Evolutionary conservation across 2,888 invertebrate species (phyloP).

Genomic region (Geotrupes spiniger): DNA sequence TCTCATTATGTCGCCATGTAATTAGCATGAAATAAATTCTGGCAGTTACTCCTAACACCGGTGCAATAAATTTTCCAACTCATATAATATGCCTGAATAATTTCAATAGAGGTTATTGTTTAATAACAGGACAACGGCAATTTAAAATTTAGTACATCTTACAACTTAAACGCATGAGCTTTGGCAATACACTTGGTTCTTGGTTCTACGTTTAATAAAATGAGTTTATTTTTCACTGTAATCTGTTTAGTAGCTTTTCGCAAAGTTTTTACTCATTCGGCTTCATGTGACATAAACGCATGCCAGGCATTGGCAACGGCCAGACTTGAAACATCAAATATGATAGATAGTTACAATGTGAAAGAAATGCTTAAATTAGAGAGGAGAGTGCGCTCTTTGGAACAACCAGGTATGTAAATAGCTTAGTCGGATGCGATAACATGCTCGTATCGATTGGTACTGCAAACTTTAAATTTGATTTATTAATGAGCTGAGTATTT

Average conservation of each 20-base stretch:
- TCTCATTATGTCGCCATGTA: too few relatives aligned
- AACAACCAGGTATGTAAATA: conserved; percentile 59
- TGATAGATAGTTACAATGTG: too few relatives aligned
- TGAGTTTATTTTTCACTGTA: neutral
- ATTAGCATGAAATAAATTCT: too few relatives aligned
- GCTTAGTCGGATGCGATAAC: neutral
- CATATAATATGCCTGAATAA: conserved; percentile 15
- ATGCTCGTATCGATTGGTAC: neutral
- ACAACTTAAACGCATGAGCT: too few relatives aligned
- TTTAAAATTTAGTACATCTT: conserved; percentile 13
- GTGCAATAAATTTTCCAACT: conserved; percentile 8
- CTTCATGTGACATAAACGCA: conserved; percentile 53
- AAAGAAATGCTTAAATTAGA: conserved; percentile 58
- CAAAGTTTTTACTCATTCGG: conserved; percentile 16
- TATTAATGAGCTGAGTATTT: too few relatives aligned
- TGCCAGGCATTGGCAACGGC: conserved; percentile 56
- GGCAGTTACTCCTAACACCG: too few relatives aligned
- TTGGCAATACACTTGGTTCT: neutral
- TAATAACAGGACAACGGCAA: conserved; percentile 22
- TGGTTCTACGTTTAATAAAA: conserved; percentile 9
- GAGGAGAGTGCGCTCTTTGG: conserved; percentile 63
- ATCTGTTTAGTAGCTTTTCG: neutral
- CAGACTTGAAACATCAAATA: conserved; percentile 27
- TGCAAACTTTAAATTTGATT: too few relatives aligned
- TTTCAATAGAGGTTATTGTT: conserved; percentile 13